These are phyloP conservation scores for Oxyruncus cristatus DNA, from an alignment of 2,113 vertebrate species.

Conservation along the genomic window DNA sequence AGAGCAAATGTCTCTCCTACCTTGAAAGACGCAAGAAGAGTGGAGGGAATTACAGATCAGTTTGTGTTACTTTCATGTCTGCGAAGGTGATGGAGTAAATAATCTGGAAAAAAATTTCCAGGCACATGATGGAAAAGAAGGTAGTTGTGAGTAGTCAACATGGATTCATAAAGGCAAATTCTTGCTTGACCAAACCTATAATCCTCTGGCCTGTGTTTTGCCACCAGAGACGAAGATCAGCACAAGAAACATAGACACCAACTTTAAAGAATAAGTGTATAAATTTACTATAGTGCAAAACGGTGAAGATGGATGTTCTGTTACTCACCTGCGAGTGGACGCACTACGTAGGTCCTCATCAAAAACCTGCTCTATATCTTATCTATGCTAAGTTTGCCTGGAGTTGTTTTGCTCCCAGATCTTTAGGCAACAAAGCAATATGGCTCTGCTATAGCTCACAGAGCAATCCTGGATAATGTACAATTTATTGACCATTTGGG, in stretches of 20 bases:
- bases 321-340: too few species aligned
- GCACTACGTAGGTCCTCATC: too few species aligned
- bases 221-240: too few species aligned
- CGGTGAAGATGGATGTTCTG: too few species aligned
- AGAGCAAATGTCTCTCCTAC: neutral
- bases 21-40: neutral
- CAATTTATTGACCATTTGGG: constrained; percentile 46
- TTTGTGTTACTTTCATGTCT: neutral
- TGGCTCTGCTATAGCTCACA: neutral
- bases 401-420: too few species aligned
- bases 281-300: too few species aligned
- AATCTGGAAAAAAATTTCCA: neutral
- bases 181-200: neutral
- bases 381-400: too few species aligned
- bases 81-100: neutral
- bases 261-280: too few species aligned
- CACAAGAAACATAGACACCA: too few species aligned
- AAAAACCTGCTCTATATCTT: too few species aligned
- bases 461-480: neutral
- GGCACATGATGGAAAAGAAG: neutral
- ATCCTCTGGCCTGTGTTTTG: neutral
- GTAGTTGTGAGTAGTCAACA: neutral
- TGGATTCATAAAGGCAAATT: neutral
- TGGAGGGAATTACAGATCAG: neutral
- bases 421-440: neutral